Conservation (phyloP, 2,888 invertebrate genomes). For the Parnassius orleans region DNA sequence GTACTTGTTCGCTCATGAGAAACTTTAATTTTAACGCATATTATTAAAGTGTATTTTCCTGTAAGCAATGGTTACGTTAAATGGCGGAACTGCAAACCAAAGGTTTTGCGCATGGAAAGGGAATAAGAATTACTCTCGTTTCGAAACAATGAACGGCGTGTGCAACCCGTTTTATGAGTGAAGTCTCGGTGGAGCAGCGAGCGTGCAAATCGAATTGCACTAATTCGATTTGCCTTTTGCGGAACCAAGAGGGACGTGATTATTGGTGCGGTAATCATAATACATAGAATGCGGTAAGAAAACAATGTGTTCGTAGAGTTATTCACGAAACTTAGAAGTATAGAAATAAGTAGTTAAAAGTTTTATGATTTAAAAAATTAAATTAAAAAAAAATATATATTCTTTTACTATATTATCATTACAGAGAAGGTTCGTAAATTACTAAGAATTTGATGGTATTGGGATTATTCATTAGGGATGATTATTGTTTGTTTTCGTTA, state of each 20-base stretch:
- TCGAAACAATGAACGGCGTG: slow-evolving; percentile 41
- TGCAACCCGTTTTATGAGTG: slow-evolving; percentile 38
- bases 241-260: slow-evolving; percentile 55
- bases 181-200: slow-evolving; percentile 57
- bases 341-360: no score
- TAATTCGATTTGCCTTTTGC: slow-evolving; percentile 72
- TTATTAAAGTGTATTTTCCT: slow-evolving; percentile 28
- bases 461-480: no score
- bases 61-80: slow-evolving; percentile 49
- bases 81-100: slow-evolving; percentile 58
- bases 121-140: slow-evolving; percentile 62
- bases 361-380: no score
- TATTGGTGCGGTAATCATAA: slow-evolving; percentile 48
- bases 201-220: slow-evolving; percentile 58
- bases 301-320: not conserved
- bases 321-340: no score
- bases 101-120: slow-evolving; percentile 66
- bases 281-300: slow-evolving; percentile 35
- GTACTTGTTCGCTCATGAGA: not conserved
- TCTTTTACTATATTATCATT: no score
- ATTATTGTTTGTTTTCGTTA: no score
- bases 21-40: not conserved
- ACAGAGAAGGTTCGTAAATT: no score
- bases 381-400: no score
- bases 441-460: no score